A percentile compares a stretch with the other conserved stretches of the same genome.
Conservation (phyloP, 2,888 invertebrate genomes). For the Melipona bicolor region DNA sequence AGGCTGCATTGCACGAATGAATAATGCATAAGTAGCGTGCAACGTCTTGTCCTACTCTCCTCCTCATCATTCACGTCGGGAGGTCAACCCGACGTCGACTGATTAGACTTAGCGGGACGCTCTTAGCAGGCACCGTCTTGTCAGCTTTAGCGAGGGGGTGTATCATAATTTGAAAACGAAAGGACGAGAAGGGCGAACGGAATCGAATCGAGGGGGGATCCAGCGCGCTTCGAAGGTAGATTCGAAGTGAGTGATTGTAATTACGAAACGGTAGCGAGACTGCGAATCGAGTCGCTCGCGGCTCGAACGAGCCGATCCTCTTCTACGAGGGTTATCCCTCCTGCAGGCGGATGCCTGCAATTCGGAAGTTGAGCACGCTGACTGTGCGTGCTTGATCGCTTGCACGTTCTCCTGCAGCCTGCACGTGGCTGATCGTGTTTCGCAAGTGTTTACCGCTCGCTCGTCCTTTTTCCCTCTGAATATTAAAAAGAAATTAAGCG, state of each 20-base stretch:
- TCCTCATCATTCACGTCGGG: constrained; percentile 66
- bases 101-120: constrained; percentile 72
- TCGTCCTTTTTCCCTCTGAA: not conserved
- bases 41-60: constrained; percentile 62
- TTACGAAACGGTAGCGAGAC: constrained; percentile 76
- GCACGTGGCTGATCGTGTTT: constrained; percentile 14
- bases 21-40: constrained; percentile 79
- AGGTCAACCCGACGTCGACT: constrained; percentile 71
- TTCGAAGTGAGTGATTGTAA: constrained; percentile 76
- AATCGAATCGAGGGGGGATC: constrained; percentile 33
- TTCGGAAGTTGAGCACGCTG: constrained; percentile 54
- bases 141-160: constrained; percentile 37
- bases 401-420: constrained; percentile 12
- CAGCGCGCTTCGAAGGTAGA: constrained; percentile 38
- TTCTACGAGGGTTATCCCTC: constrained; percentile 38
- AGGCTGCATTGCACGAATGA: constrained; percentile 77
- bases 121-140: constrained; percentile 48
- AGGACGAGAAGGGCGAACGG: not conserved
- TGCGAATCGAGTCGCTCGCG: constrained; percentile 54
- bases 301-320: constrained; percentile 32
- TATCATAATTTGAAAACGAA: not conserved
- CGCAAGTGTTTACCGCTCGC: constrained; percentile 1
- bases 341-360: constrained; percentile 45
- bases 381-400: constrained; percentile 17
- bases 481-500: constrained; percentile 48